Evolutionary conservation across 2,888 invertebrate genomes (phyloP), one percentile per base, ranked within the genome.

Genomic region (Sphaerophoria rueppellii): DNA sequence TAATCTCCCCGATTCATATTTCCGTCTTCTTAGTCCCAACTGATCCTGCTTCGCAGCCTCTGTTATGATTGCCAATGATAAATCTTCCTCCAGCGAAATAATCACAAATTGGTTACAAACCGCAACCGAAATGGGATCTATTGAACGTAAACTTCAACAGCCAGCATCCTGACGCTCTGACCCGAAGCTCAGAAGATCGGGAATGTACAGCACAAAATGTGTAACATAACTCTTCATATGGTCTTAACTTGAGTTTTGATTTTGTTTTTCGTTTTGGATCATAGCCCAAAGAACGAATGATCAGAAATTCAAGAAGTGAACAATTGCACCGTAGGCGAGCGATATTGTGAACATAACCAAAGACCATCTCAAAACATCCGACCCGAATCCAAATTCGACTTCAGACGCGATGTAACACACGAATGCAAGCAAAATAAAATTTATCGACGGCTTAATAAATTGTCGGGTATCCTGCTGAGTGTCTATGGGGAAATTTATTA

Each of bases 401-500:
- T 52, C 16, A 5, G 46, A 48, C 34, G 14, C 34, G 48, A 52
- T 52, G 34, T 16, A 50, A 50, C 48, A 63, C 34, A 48, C 63
- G 70, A 82, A 82, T 60, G 83, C 50, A 52, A 52, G 67, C 35
- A 32, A 67, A 85, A 80, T 43, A 87, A 83, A 87, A 87, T 87
- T 88, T 87, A 88, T 88, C 87, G 88, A 87, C 87, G 87, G 81
- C 87, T 88, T 88, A 87, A 88, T 88, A 88, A 88, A 87, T 88
- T 88, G 87, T 87, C 81, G 87, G 87, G 80, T 71, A 85, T 79
- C 88, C 88, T 86, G 88, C 88, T 88, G 88, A 71, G 88, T 88
- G 87, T 88, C 88, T 88, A 87, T 88, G 87, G 86, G 69, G 65
- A 76, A 86, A 88, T 88, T 88, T 88, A 88, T 88, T 86, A 80